These are phyloP conservation scores for Nebria salina DNA, from an alignment of 2,888 invertebrate species.

Conservation along the genomic window DNA sequence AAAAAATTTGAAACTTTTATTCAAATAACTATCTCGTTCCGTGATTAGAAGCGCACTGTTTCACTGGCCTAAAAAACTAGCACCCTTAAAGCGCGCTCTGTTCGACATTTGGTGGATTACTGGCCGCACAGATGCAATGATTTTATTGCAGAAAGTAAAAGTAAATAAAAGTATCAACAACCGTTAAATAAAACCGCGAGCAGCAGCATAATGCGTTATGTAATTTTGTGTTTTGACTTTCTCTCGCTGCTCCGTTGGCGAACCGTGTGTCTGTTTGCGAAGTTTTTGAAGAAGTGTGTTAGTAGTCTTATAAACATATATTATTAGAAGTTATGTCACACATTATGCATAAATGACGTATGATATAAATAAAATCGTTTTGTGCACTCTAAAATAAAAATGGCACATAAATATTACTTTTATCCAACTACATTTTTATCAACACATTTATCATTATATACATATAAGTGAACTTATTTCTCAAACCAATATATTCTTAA, in stretches of 20 bases:
- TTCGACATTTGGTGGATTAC: slow-evolving; percentile 13
- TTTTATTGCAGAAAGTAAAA: slow-evolving; percentile 43
- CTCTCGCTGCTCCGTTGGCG: slow-evolving; percentile 21
- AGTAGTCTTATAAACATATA: slow-evolving; percentile 4
- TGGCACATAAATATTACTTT: too few relatives aligned
- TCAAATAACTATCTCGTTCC: too few relatives aligned
- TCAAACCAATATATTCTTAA: too few relatives aligned
- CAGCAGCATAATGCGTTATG: slow-evolving; percentile 19
- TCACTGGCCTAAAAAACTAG: slow-evolving; percentile 7
- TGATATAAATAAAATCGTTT: not conserved
- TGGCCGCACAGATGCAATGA: slow-evolving; percentile 33
- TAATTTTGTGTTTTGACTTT: slow-evolving; percentile 34
- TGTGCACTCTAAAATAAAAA: not conserved
- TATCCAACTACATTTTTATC: too few relatives aligned
- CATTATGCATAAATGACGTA: not conserved
- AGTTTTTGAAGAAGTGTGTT: slow-evolving; percentile 15
- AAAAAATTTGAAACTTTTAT: too few relatives aligned
- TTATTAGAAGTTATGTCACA: slow-evolving; percentile 2
- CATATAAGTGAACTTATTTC: too few relatives aligned
- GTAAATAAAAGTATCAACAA: slow-evolving; percentile 30
- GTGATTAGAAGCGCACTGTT: not conserved
- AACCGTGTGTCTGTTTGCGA: slow-evolving; percentile 5
- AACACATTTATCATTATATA: too few relatives aligned
- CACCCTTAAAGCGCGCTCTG: slow-evolving; percentile 15
- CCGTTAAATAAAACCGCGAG: not conserved